Evolutionary conservation across 2,797 vertebrate genomes (phyloP).

Genomic region (Mormyrus hasselquistii): DNA sequence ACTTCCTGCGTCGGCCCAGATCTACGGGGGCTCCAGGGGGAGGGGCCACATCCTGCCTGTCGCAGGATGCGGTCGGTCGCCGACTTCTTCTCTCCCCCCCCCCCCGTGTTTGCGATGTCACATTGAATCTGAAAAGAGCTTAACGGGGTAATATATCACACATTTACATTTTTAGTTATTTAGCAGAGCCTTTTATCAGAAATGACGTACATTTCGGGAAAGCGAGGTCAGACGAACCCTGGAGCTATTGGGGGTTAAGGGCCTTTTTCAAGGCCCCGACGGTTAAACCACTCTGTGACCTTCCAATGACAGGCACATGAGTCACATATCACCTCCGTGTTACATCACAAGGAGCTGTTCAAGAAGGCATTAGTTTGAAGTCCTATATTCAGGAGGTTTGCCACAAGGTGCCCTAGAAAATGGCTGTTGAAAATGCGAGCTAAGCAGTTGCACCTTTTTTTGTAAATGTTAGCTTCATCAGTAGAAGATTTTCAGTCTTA

Average conservation of each 20-base stretch:
- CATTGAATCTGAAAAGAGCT: background rate
- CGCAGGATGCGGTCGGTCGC: background rate
- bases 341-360: background rate
- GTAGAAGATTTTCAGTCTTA: constrained; percentile 29
- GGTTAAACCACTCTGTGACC: background rate
- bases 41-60: background rate
- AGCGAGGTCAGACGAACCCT: background rate
- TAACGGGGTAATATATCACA: constrained; percentile 2
- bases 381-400: background rate
- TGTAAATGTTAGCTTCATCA: background rate
- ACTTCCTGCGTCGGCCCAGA: background rate
- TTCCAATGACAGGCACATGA: background rate
- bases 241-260: background rate
- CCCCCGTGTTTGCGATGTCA: background rate
- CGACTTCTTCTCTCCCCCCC: background rate
- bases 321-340: background rate
- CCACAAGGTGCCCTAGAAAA: background rate
- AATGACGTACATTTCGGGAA: background rate
- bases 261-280: background rate
- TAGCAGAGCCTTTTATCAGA: background rate
- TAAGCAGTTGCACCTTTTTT: constrained; percentile 3
- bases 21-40: background rate
- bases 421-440: background rate
- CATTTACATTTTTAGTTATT: background rate
- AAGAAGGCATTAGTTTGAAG: background rate